These are phyloP conservation scores for Catostomus latipinnis DNA, from an alignment of 2,797 vertebrate genomes.

Conservation along the genomic window DNA sequence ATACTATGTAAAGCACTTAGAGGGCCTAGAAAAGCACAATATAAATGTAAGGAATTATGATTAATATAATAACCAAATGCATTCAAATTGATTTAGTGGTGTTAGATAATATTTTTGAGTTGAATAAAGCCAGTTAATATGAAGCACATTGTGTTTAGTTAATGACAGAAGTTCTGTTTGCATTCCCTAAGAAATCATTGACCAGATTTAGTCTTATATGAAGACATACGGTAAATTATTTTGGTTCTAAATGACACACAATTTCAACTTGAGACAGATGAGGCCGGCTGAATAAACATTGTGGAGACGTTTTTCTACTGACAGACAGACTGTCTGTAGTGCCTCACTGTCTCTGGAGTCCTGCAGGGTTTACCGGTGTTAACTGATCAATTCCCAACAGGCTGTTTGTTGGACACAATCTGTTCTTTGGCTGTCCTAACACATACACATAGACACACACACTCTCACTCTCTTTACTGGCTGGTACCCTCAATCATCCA, in stretches of 20 bases:
- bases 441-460: slow-evolving; percentile 30
- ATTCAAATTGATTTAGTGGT: no score
- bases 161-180: neutral
- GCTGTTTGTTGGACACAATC: slow-evolving; percentile 49
- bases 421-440: slow-evolving; percentile 37
- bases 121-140: no score
- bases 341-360: slow-evolving; percentile 23
- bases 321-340: slow-evolving; percentile 24
- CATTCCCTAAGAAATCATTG: neutral
- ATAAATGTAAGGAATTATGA: no score
- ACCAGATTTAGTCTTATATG: neutral
- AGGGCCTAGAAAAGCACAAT: no score
- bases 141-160: no score
- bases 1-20: no score
- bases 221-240: no score
- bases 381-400: slow-evolving; percentile 54
- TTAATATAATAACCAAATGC: no score
- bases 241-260: neutral
- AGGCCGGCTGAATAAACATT: slow-evolving; percentile 43
- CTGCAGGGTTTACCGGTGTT: slow-evolving; percentile 57
- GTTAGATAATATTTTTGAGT: no score
- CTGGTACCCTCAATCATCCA: neutral
- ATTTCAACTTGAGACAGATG: slow-evolving; percentile 5
- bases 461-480: slow-evolving; percentile 30
- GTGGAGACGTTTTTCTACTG: slow-evolving; percentile 23